Evolutionary conservation across 2,888 invertebrate genomes (phyloP).

Genomic region (Trichacis sp.): DNA sequence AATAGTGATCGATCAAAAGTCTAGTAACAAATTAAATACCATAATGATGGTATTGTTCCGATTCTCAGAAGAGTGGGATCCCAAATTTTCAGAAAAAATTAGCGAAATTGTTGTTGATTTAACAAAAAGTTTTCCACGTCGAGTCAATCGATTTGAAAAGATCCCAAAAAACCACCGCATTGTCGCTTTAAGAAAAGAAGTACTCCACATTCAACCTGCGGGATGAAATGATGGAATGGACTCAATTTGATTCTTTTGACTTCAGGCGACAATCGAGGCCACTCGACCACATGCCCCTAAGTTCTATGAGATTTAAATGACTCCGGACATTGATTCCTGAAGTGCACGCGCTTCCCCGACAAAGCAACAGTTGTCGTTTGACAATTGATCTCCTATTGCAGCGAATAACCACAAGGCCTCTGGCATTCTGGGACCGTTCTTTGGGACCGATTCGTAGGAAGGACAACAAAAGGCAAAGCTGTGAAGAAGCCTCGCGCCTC

Average conservation of each 20-base stretch:
- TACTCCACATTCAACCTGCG: slow-evolving; percentile 13
- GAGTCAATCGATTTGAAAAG: background rate
- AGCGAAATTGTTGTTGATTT: background rate
- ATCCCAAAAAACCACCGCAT: background rate
- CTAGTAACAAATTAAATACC: no score
- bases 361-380: slow-evolving; percentile 27
- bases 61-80: no score
- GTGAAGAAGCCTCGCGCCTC: slow-evolving; percentile 38
- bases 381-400: slow-evolving; percentile 20
- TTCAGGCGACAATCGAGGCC: slow-evolving; percentile 62
- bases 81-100: background rate
- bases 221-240: slow-evolving; percentile 39
- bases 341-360: slow-evolving; percentile 33
- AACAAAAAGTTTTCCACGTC: background rate
- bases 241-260: slow-evolving; percentile 68
- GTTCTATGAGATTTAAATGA: slow-evolving; percentile 65
- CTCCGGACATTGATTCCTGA: slow-evolving; percentile 51
- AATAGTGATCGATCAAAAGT: no score
- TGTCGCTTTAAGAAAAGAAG: background rate
- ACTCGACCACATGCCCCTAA: slow-evolving; percentile 57
- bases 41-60: no score
- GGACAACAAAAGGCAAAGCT: slow-evolving; percentile 26
- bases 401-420: slow-evolving; percentile 10
- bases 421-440: slow-evolving; percentile 34
- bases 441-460: slow-evolving; percentile 18